Percentiles rank a stretch among this genome's conserved stretches.
These are phyloP conservation scores for Prochilodus magdalenae DNA, from an alignment of 2,113 vertebrate genomes.

Conservation along the genomic window DNA sequence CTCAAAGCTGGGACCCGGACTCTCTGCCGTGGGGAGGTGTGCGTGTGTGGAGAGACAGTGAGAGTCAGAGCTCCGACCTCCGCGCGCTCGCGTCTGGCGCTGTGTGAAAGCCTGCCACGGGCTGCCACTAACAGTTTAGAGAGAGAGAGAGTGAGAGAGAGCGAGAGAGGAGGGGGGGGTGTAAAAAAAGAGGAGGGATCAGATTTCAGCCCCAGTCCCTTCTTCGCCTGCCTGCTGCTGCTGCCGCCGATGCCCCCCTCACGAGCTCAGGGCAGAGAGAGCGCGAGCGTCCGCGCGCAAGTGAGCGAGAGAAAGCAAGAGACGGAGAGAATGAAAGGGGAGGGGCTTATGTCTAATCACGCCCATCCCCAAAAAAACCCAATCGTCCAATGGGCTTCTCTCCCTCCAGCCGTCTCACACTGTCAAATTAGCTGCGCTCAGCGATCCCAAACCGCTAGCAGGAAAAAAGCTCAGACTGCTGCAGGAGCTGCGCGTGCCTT, in stretches of 20 bases:
- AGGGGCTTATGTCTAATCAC: constrained; percentile 28
- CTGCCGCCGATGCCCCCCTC: constrained; percentile 47
- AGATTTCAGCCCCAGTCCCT: constrained; percentile 52
- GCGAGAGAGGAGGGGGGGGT: background rate
- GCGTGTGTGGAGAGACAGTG: background rate
- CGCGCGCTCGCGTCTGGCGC: constrained; percentile 42
- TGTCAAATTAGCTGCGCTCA: constrained; percentile 44
- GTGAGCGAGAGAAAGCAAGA: constrained; percentile 62
- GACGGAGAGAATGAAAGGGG: constrained; percentile 63
- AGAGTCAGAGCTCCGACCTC: constrained; percentile 16
- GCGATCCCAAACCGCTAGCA: constrained; percentile 28
- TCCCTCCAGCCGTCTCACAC: constrained; percentile 4
- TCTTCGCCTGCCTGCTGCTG: constrained; percentile 48
- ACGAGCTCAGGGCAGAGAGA: constrained; percentile 45
- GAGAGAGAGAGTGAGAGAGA: constrained; percentile 13
- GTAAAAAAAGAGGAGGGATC: constrained; percentile 46
- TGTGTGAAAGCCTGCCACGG: constrained; percentile 54
- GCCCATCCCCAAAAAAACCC: constrained; percentile 54
- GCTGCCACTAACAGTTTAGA: constrained; percentile 59
- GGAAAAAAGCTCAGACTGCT: constrained; percentile 15
- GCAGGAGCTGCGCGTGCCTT: background rate
- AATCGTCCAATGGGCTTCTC: constrained; percentile 52
- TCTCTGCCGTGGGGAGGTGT: background rate
- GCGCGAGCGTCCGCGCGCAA: constrained; percentile 51
- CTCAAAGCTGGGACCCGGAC: background rate